A percentile compares a stretch with the other conserved stretches of the same genome.
These are phyloP conservation scores for Synanthedon andrenaeformis DNA, from an alignment of 2,888 invertebrate species.

Conservation along the genomic window DNA sequence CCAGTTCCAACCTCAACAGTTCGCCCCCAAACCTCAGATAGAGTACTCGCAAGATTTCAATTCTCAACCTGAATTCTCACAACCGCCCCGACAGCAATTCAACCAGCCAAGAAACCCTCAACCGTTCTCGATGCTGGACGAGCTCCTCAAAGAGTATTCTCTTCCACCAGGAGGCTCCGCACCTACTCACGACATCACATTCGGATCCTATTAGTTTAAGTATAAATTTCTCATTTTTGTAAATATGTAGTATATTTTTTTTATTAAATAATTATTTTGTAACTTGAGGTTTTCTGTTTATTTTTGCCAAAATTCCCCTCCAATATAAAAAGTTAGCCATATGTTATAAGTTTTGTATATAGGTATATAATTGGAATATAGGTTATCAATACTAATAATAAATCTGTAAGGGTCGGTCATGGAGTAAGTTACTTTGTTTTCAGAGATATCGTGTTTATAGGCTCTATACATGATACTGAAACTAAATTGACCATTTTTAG, in stretches of 20 bases:
- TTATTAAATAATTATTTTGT: conserved; percentile 5
- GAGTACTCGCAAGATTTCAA: conserved; percentile 14
- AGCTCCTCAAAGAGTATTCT: conserved; percentile 84
- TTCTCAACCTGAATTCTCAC: conserved; percentile 12
- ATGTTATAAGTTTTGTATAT: too few species aligned
- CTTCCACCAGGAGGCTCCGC: conserved; percentile 77
- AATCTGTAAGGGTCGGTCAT: too few species aligned
- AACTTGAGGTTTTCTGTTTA: not conserved
- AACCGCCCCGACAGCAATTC: conserved; percentile 13
- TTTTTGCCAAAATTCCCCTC: not conserved
- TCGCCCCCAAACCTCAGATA: conserved; percentile 15
- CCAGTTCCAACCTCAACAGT: conserved; percentile 16
- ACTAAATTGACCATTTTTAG: too few species aligned
- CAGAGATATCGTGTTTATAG: too few species aligned
- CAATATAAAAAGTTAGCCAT: too few species aligned
- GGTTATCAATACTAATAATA: too few species aligned
- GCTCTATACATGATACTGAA: too few species aligned
- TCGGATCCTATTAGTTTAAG: conserved; percentile 78
- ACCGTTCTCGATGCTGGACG: conserved; percentile 75
- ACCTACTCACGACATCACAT: conserved; percentile 84
- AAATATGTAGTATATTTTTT: conserved; percentile 56
- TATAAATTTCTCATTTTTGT: conserved; percentile 29
- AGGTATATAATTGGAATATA: too few species aligned
- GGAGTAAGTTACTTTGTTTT: too few species aligned
- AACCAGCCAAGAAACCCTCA: conserved; percentile 20